Evolutionary conservation across 2,888 invertebrate genomes (phyloP).

Genomic region (Agrenia bidenticulata): DNA sequence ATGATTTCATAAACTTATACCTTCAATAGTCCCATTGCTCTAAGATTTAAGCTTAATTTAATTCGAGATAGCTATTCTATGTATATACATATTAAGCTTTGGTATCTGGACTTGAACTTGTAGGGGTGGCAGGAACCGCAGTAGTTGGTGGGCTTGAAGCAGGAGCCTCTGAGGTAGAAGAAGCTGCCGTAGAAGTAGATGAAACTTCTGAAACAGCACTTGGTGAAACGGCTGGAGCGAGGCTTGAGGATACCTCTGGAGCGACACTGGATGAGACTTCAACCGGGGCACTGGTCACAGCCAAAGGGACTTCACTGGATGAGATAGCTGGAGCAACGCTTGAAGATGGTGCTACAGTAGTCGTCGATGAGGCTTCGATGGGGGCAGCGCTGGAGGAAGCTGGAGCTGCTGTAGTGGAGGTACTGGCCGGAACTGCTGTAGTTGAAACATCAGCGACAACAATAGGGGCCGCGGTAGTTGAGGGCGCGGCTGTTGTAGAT

Average conservation of each 20-base stretch:
- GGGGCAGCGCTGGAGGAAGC: slow-evolving; percentile 16
- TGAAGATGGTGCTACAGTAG: slow-evolving; percentile 19
- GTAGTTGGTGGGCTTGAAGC: slow-evolving; percentile 11
- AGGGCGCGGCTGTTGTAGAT: background rate
- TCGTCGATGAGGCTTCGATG: slow-evolving; percentile 16
- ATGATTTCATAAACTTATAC: too few relatives aligned
- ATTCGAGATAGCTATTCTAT: too few relatives aligned
- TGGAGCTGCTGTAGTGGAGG: background rate
- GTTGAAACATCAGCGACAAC: slow-evolving; percentile 15
- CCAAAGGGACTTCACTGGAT: slow-evolving; percentile 11
- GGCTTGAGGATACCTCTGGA: background rate
- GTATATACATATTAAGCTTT: too few relatives aligned
- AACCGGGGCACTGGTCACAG: slow-evolving; percentile 6
- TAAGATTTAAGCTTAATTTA: too few relatives aligned
- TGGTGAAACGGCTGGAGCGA: slow-evolving; percentile 14
- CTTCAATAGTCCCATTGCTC: too few relatives aligned
- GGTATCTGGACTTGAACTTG: slow-evolving; percentile 1
- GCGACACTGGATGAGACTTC: background rate
- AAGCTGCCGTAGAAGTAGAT: slow-evolving; percentile 17
- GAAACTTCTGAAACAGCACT: slow-evolving; percentile 3
- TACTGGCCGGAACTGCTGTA: slow-evolving; percentile 16
- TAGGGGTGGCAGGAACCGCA: slow-evolving; percentile 4
- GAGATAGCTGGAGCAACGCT: slow-evolving; percentile 8
- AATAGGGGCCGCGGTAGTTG: slow-evolving; percentile 13
- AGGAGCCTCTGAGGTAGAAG: slow-evolving; percentile 18